Base-by-base conservation (phyloP, 2,888 invertebrate genomes). In the Octonoba sinensis region DNA sequence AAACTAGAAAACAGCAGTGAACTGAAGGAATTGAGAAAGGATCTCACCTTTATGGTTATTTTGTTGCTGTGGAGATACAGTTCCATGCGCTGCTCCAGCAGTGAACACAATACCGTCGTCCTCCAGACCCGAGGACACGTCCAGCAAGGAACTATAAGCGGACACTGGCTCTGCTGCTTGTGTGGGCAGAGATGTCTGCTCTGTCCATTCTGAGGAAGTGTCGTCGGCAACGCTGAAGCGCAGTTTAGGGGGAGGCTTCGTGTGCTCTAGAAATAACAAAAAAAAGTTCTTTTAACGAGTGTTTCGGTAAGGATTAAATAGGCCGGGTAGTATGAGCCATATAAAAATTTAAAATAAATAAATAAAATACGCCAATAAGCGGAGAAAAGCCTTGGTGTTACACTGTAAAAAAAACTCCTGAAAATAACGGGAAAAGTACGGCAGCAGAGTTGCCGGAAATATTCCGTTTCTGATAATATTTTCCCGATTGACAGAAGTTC, bases 61-160 rank as follows among this genome's bases (percentile, higher is more conserved):
- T 36, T 57, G 12, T 27, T n/a, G 18, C 22, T 66, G 22, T 22
- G 36, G 36, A 36, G 36, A 36, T 36, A 36, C 36, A n/a, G n/a
- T n/a, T n/a, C n/a, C n/a, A n/a, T n/a, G n/a, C n/a, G n/a, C n/a
- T 36, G 36, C 11, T 36, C 36, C 36, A 6, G 66, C 65, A 22
- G 66, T 71, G 69, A 83, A 57, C 27, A 75, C 71, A 27, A 65
- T 72, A 22, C 69, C 82, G 16, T 79, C 79, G 20, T 83, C 75
- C 22, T 73, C 66, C 12, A 49, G 59, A 1, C 77, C 36, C 22
- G 82, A 82, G 3, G 78, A 74, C 3, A 83, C 74, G 46, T 83
- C 78, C 16, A 78, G 44, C n/a, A 83, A 51, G 36, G 83, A 83
- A 18, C 78, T 78, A 36, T 78, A 78, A 47, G 73, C 59, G 1